A percentile compares a stretch with the other conserved stretches of the same genome.
Conservation (phyloP, 2,113 vertebrate species). For the Vireo altiloquus region DNA sequence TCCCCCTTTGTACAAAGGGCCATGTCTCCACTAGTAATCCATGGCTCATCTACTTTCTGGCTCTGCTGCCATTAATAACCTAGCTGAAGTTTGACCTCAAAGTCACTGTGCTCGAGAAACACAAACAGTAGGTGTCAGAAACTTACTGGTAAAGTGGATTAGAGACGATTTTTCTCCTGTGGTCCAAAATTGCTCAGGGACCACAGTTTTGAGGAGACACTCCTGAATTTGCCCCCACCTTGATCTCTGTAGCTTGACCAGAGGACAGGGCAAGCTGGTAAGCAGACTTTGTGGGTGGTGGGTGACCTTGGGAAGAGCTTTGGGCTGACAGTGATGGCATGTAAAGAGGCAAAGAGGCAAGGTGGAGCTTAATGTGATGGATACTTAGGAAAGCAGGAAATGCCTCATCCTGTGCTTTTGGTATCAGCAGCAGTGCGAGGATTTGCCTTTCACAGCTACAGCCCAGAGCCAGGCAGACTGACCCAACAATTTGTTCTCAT, state of each 20-base stretch:
- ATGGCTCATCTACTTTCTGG: not conserved
- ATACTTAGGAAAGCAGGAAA: not conserved
- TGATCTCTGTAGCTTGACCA: not conserved
- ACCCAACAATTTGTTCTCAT: not conserved
- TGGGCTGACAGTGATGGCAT: not conserved
- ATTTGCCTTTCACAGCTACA: not conserved
- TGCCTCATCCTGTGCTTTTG: not conserved
- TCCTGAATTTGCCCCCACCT: not conserved
- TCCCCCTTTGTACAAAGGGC: not conserved
- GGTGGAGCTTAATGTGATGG: not conserved
- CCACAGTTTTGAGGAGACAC: not conserved
- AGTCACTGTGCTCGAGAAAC: not conserved
- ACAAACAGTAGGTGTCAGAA: not conserved
- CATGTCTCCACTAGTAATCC: not conserved
- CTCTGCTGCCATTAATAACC: not conserved
- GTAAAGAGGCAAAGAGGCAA: not conserved
- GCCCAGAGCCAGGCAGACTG: not conserved
- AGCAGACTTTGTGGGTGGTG: not conserved
- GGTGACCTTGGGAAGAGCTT: not conserved
- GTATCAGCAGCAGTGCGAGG: not conserved
- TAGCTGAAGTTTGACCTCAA: not conserved
- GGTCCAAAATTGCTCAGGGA: not conserved
- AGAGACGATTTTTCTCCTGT: not conserved
- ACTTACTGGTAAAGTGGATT: not conserved
- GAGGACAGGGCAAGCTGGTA: not conserved